Evolutionary conservation across 2,113 vertebrate species (phyloP).

Genomic region (Leucosticte australis): DNA sequence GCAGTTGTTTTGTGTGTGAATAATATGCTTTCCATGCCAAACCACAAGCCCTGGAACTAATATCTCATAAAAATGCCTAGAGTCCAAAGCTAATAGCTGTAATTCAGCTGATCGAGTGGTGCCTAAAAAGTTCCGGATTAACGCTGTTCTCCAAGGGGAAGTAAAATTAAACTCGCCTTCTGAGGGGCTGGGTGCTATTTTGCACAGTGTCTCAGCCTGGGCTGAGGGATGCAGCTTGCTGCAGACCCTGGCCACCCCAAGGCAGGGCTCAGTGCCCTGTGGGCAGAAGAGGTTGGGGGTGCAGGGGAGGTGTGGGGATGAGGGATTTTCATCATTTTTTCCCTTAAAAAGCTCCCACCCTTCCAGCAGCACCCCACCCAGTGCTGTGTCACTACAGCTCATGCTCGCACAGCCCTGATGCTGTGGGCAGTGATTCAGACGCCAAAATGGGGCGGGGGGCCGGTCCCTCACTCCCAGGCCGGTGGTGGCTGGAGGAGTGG

Average conservation of each 20-base stretch:
- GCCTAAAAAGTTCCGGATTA: conserved; percentile 54
- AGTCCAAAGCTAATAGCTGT: conserved; percentile 75
- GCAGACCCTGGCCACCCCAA: background rate
- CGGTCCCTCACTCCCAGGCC: accelerated
- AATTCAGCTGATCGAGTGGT: conserved; percentile 64
- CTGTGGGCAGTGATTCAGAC: background rate
- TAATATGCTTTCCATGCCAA: conserved; percentile 74
- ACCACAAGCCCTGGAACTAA: conserved; percentile 79
- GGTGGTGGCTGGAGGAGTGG: background rate
- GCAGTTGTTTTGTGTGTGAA: conserved; percentile 78
- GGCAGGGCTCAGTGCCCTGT: background rate
- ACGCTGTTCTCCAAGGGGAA: background rate
- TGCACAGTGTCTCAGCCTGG: background rate
- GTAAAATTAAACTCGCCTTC: background rate
- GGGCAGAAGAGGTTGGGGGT: background rate
- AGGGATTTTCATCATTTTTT: background rate
- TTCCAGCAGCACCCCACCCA: background rate
- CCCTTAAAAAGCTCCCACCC: background rate
- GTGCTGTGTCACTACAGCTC: background rate
- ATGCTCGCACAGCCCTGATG: background rate
- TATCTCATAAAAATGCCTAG: conserved; percentile 78
- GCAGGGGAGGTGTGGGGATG: accelerated
- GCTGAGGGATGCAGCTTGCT: background rate
- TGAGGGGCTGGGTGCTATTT: background rate
- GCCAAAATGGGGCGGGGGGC: accelerated